Evolutionary conservation across 1,140 invertebrate genomes (phyloP), one percentile per base, ranked within the genome.

Genomic region (Dinoponera quadriceps): DNA sequence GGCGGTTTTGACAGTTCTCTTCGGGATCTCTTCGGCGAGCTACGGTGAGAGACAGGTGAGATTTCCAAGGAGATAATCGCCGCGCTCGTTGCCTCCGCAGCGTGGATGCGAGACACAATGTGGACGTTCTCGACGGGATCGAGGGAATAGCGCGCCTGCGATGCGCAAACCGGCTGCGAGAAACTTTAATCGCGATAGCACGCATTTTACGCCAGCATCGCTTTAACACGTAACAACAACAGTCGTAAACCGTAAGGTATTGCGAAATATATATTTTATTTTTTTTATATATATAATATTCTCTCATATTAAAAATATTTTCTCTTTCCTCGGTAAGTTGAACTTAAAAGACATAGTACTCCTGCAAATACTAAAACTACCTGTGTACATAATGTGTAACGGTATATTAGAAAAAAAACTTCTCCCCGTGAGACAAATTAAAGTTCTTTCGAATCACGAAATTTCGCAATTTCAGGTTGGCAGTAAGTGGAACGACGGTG

Each of bases 21-120:
- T 71, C 75, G 25, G 25, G 54, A 7, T 75, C 62, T 51, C 60
- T 84, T 82, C 65, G 44, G 51, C 75, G 78, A 74, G 55, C 78
- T 75, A 84, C n/a, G 63, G 49, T 44, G 74, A 81, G 49, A 54
- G 65, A 60, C 69, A 74, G 60, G 81, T 74, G 81, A 74, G 75
- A 66, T 78, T 78, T 66, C 57, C 69, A 51, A 81, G 72, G 33
- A 82, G 78, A 51, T 59, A 82, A 74, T 81, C 74, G 84, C 66
- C 75, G 71, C 57, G 51, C 85, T 77, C 54, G 55, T 63, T 82
- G 62, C 57, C 73, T 69, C 62, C 77, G 75, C 62, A 38, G 38
- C 69, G 54, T 80, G 75, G 33, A 80, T 29, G 27, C 25, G 77
- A 84, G 87, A 87, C 87, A 89, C 85, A 89, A 84, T 87, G 87